A percentile compares a stretch with the other conserved stretches of the same genome.
Evolutionary conservation across 2,888 invertebrate species (phyloP).

Genomic region (Drosophila hawaiiensis): DNA sequence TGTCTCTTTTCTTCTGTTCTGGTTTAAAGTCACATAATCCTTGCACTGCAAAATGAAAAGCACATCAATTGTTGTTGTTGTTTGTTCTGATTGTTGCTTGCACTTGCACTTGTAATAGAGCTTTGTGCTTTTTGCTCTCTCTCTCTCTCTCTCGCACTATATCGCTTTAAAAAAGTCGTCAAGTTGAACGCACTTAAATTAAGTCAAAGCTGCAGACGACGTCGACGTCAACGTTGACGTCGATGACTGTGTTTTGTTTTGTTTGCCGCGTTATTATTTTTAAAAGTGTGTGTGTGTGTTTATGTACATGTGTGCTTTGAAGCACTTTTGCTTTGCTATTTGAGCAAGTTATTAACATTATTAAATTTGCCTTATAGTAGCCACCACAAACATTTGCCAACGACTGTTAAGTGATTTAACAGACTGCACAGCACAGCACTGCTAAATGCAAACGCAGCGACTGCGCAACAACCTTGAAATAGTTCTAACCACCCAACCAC

Average conservation of each 20-base stretch:
- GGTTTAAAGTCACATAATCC: slow-evolving; percentile 76
- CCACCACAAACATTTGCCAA: slow-evolving; percentile 29
- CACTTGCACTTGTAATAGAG: slow-evolving; percentile 65
- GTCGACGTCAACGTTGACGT: slow-evolving; percentile 15
- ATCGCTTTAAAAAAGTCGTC: slow-evolving; percentile 51
- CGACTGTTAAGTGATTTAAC: slow-evolving; percentile 39
- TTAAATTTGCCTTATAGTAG: slow-evolving; percentile 15
- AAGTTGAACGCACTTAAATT: slow-evolving; percentile 85
- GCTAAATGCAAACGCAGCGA: slow-evolving; percentile 26
- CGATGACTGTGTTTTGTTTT: slow-evolving; percentile 36
- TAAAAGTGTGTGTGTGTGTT: slow-evolving; percentile 14
- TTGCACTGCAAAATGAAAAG: slow-evolving; percentile 68
- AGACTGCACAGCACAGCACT: slow-evolving; percentile 8
- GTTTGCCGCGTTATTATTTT: slow-evolving; percentile 57
- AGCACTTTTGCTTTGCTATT: slow-evolving; percentile 38
- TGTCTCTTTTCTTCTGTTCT: slow-evolving; percentile 29
- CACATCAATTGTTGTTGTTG: slow-evolving; percentile 33
- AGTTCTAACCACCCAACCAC: slow-evolving; percentile 52
- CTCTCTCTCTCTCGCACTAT: slow-evolving; percentile 29
- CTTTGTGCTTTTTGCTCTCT: slow-evolving; percentile 49
- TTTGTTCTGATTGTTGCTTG: slow-evolving; percentile 35
- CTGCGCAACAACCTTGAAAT: slow-evolving; percentile 69
- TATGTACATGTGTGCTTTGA: slow-evolving; percentile 14
- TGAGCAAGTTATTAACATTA: slow-evolving; percentile 30
- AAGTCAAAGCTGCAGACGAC: slow-evolving; percentile 84